A percentile compares a stretch with the other conserved stretches of the same genome.
Evolutionary conservation across 2,113 vertebrate species (phyloP).

Genomic region (Poicephalus meyeri): DNA sequence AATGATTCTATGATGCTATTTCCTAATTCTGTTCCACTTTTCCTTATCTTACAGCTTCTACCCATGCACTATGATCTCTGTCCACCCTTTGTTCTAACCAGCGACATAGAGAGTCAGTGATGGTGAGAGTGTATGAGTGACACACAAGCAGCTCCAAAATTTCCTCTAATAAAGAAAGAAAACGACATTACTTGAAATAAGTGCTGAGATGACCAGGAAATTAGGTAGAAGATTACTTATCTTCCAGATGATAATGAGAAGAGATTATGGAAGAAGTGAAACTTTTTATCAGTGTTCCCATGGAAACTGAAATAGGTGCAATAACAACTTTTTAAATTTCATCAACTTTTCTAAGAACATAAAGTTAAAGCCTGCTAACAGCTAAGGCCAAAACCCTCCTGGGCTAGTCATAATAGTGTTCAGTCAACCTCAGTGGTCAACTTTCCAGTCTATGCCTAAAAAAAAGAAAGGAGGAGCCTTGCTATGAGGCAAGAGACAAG

Average conservation of each 20-base stretch:
- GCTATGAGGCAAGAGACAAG: neutral
- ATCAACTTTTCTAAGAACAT: neutral
- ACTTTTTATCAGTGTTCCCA: neutral
- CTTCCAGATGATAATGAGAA: neutral
- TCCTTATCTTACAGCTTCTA: neutral
- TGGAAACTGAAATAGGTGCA: constrained; percentile 10
- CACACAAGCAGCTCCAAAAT: neutral
- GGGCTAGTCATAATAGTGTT: neutral
- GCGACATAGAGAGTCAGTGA: neutral
- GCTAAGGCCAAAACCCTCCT: neutral
- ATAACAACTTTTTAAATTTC: neutral
- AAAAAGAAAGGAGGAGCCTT: neutral
- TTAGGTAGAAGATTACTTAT: constrained; percentile 2
- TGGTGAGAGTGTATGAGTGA: neutral
- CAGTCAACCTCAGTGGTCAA: neutral
- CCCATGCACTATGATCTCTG: neutral
- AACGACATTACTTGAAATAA: neutral
- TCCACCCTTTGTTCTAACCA: neutral
- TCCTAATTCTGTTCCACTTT: neutral
- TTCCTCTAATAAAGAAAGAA: neutral
- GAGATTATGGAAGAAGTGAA: constrained; percentile 17
- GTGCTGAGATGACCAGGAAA: neutral
- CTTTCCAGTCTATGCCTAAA: neutral
- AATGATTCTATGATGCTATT: neutral
- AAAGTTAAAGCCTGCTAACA: neutral